phyloP scores from a whole-genome alignment of 2,797 vertebrate species.

The Chiloscyllium punctatum region DNA sequence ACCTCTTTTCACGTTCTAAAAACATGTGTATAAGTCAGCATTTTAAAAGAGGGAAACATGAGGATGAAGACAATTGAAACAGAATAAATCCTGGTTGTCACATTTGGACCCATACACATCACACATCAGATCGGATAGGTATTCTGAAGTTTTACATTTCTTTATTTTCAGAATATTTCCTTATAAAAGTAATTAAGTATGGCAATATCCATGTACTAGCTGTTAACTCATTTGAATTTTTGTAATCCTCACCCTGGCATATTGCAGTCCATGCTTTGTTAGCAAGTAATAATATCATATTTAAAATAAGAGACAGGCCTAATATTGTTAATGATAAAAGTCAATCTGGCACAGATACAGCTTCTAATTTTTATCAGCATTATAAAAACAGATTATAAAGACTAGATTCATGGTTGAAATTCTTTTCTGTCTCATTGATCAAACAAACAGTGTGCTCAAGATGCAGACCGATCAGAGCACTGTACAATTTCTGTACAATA shows the following conservation, averaged over 20 bases:
- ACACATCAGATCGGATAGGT: background rate
- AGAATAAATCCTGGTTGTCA: background rate
- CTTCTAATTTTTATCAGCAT: background rate
- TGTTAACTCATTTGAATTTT: background rate
- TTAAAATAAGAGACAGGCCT: background rate
- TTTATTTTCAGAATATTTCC: background rate
- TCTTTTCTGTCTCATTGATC: background rate
- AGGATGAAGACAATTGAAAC: background rate
- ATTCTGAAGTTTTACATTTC: background rate
- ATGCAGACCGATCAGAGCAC: background rate
- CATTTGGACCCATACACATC: background rate
- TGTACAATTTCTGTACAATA: background rate
- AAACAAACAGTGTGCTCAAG: background rate
- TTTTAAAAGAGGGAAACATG: background rate
- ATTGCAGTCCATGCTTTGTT: background rate
- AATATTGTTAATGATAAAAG: background rate
- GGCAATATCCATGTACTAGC: background rate
- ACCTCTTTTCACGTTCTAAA: background rate
- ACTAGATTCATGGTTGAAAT: background rate
- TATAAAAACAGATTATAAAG: background rate
- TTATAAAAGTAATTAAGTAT: background rate
- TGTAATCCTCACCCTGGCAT: background rate
- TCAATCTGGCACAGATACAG: background rate
- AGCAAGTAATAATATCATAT: background rate
- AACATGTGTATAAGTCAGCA: background rate